Conservation (phyloP, 2,888 invertebrate species). For the Cenopis cana region DNA sequence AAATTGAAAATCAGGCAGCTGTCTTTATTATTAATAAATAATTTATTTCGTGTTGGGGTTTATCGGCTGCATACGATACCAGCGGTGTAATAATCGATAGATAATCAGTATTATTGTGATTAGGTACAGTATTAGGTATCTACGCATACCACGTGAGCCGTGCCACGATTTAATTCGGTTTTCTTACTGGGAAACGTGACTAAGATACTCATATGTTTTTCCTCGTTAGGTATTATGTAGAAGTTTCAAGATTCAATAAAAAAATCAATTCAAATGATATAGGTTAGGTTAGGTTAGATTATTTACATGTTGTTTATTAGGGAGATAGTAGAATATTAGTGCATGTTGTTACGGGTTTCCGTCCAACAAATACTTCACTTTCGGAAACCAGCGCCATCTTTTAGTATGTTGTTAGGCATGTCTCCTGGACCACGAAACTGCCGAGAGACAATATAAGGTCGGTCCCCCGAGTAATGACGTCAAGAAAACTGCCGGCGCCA, state of each 20-base stretch:
- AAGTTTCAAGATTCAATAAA: background rate
- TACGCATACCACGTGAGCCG: conserved; percentile 11
- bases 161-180: conserved; percentile 14
- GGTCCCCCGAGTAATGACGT: too few relatives aligned
- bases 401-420: too few relatives aligned
- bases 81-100: conserved; percentile 33
- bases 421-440: too few relatives aligned
- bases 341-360: too few relatives aligned
- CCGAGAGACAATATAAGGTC: too few relatives aligned
- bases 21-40: conserved; percentile 16
- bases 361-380: too few relatives aligned
- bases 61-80: conserved; percentile 25
- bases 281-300: too few relatives aligned
- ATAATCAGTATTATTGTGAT: conserved; percentile 42
- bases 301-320: too few relatives aligned
- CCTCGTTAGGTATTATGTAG: background rate
- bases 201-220: background rate
- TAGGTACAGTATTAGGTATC: conserved; percentile 27
- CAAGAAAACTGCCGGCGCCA: too few relatives aligned
- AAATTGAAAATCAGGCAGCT: background rate
- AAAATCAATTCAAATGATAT: too few relatives aligned
- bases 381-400: too few relatives aligned
- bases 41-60: conserved; percentile 15
- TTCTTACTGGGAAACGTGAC: background rate
- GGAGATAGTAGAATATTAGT: too few relatives aligned